Conservation (phyloP, 2,113 vertebrate species). For the Coptodon rendalli region DNA sequence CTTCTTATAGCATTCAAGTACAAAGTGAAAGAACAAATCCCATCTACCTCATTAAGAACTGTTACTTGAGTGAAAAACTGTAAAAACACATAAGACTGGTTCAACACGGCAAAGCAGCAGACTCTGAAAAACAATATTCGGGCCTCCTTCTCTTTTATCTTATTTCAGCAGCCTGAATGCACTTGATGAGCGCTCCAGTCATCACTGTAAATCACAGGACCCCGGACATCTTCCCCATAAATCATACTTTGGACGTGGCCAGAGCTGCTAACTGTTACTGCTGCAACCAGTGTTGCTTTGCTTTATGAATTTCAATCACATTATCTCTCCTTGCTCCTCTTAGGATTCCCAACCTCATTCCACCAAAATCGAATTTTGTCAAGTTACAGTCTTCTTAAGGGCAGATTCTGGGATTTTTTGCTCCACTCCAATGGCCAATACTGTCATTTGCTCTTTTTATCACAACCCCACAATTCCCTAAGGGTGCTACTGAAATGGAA, state of each 20-base stretch:
- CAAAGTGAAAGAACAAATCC: neutral
- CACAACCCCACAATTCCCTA: conserved; percentile 15
- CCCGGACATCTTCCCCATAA: conserved; percentile 24
- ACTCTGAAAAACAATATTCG: conserved; percentile 49
- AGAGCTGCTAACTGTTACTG: neutral
- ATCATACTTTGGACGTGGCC: conserved; percentile 29
- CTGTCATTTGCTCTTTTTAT: conserved; percentile 30
- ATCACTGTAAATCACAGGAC: conserved; percentile 45
- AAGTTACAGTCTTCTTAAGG: neutral
- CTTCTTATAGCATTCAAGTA: neutral
- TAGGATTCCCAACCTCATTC: neutral
- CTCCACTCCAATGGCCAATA: neutral
- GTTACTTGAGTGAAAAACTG: conserved; percentile 23
- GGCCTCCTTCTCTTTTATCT: neutral
- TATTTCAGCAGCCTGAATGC: conserved; percentile 1
- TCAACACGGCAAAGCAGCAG: neutral
- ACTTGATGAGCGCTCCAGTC: conserved; percentile 10
- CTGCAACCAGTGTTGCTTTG: neutral
- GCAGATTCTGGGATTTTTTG: neutral
- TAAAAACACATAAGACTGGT: neutral
- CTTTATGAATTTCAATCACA: conserved; percentile 19
- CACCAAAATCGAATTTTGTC: neutral
- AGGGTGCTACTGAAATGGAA: neutral
- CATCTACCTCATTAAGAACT: conserved; percentile 31
- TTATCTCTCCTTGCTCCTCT: neutral